These are phyloP conservation scores for Ictidomys tridecemlineatus DNA, from an alignment of 2,113 vertebrate species.

Conservation along the genomic window DNA sequence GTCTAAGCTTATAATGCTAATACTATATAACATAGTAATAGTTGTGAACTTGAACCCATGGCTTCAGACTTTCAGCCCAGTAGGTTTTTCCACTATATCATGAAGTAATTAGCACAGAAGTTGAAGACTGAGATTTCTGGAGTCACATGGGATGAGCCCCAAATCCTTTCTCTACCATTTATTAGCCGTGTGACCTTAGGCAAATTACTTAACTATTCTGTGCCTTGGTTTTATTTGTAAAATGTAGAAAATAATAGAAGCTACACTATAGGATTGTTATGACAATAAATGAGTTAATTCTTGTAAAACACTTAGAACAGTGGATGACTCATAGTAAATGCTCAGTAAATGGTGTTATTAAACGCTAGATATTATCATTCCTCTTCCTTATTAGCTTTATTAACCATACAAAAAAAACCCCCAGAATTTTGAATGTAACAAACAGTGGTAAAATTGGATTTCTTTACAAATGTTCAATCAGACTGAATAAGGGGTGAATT, in stretches of 20 bases:
- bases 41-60: constrained; percentile 31
- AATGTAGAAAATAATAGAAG: constrained; percentile 32
- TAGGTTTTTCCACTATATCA: neutral
- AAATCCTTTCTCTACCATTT: neutral
- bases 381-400: constrained; percentile 23
- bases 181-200: constrained; percentile 22
- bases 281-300: constrained; percentile 30
- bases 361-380: neutral
- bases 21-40: neutral
- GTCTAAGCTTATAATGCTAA: neutral
- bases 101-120: neutral
- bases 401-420: constrained; percentile 8
- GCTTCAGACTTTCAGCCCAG: constrained; percentile 7
- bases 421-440: constrained; percentile 1
- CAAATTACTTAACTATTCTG: constrained; percentile 40
- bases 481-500: constrained; percentile 43
- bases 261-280: constrained; percentile 20
- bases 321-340: neutral
- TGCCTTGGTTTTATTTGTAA: constrained; percentile 38
- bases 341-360: constrained; percentile 28
- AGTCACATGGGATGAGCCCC: neutral
- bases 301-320: constrained; percentile 23
- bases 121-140: constrained; percentile 55
- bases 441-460: constrained; percentile 18
- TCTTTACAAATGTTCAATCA: constrained; percentile 45